Base-by-base conservation (phyloP, 2,797 vertebrate genomes). In the Siniperca obscura region DNA sequence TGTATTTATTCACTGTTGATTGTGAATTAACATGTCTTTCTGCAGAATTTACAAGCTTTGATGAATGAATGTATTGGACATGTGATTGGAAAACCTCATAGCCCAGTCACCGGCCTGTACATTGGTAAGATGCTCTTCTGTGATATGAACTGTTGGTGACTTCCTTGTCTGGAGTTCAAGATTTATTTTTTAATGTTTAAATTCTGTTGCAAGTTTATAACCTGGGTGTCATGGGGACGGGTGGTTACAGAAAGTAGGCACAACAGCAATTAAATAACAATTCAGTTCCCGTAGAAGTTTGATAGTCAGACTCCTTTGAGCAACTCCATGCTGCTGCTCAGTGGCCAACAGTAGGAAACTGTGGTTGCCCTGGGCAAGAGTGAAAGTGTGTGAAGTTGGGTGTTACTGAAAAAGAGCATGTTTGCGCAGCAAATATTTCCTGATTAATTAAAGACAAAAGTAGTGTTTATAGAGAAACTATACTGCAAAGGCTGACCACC, bases 11-110 rank as follows among this genome's bases (percentile, higher is more conserved):
- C 42, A 59, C 21, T 57, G 0, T 25, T 82, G 19, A 82, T 3
- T 25, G 1, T 40, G n/a, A 34, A 21, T 65, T 42, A 80, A 21
- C n/a, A 34, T 2, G 72, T 90, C 75, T 86, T 55, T 62, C 80
- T 88, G 22, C 82, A 99, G 98, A 99, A 96, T 95, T 94, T 99
- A 72, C 98, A 99, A 91, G 97, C 98, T 44, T 84, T 99, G 92
- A 99, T 99, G 98, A 99, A 99, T 83, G 98, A 99, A 85, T 99
- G 98, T 90, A 99, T 99, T 36, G 97, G 98, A 66, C 98, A 99
- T 36, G 98, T 99, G 86, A 99, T 99, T 82, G 98, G 98, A 74
- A 99, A 99, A 92, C 98, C 98, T 42, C 98, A 99, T 85, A 99
- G 98, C 90, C 98, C 98, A 34, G 97, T 99, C 83, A 99, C 97